Evolutionary conservation across 2,888 invertebrate species (phyloP).

Genomic region (Zeuzera pyrina): DNA sequence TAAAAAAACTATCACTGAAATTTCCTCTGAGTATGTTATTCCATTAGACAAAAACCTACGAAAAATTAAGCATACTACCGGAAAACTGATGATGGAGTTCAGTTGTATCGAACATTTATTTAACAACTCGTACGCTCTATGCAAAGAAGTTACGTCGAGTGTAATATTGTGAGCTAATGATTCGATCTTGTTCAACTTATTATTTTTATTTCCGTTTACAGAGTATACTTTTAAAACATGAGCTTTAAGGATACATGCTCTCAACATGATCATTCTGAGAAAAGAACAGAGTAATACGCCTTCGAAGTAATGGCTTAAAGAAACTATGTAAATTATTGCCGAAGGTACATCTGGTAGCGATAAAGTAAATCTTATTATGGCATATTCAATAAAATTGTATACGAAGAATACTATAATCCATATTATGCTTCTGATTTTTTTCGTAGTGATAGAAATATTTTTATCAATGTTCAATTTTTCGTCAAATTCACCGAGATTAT

Average conservation of each 20-base stretch:
- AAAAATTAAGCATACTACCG: no score
- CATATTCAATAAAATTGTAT: no score
- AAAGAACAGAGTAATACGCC: slow-evolving; percentile 33
- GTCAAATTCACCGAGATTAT: slow-evolving; percentile 33
- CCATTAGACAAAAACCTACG: no score
- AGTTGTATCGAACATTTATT: slow-evolving; percentile 42
- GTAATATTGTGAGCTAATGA: slow-evolving; percentile 28
- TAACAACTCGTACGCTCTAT: slow-evolving; percentile 41
- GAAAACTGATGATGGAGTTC: slow-evolving; percentile 42
- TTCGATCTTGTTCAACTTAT: slow-evolving; percentile 25
- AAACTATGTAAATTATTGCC: not conserved
- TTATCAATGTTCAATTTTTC: slow-evolving; percentile 32
- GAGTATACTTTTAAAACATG: slow-evolving; percentile 32
- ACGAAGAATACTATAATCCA: slow-evolving; percentile 21
- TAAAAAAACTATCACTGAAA: no score
- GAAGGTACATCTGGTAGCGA: no score
- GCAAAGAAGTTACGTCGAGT: slow-evolving; percentile 35
- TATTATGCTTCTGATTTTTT: slow-evolving; percentile 15
- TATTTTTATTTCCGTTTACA: slow-evolving; percentile 12
- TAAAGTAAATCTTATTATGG: no score
- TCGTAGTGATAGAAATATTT: slow-evolving; percentile 21
- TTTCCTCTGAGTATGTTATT: no score
- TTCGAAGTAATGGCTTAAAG: slow-evolving; percentile 37
- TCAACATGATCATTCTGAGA: slow-evolving; percentile 26
- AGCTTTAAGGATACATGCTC: slow-evolving; percentile 38